Conservation (phyloP, 2,888 invertebrate genomes). For the Chelonus formosanus region DNA sequence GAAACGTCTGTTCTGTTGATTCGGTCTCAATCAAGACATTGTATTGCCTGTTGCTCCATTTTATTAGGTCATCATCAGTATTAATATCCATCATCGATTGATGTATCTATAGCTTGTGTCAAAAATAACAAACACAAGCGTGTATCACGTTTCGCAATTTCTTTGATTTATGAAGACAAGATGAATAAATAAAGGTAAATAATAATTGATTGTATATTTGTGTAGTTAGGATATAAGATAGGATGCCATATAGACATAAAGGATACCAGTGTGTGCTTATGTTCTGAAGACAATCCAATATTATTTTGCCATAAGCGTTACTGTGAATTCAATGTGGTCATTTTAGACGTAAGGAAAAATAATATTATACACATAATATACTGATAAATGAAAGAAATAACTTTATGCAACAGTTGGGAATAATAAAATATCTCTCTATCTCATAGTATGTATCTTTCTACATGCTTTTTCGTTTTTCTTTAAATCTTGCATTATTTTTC, state of each 20-base stretch:
- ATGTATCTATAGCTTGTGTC: neutral
- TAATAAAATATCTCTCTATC: slow-evolving; percentile 35
- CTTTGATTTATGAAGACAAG: too few species aligned
- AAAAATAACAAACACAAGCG: slow-evolving; percentile 1
- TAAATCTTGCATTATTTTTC: neutral
- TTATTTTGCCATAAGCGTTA: too few species aligned
- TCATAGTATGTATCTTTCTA: slow-evolving; percentile 24
- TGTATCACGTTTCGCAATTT: too few species aligned
- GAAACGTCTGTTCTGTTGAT: slow-evolving; percentile 9
- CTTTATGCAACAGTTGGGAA: slow-evolving; percentile 45
- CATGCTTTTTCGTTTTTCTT: slow-evolving; percentile 12
- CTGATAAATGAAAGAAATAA: slow-evolving; percentile 7
- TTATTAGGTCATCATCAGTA: slow-evolving; percentile 35
- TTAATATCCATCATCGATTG: slow-evolving; percentile 1
- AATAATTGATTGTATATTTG: too few species aligned
- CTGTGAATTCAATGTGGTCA: neutral
- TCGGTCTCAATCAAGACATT: slow-evolving; percentile 18
- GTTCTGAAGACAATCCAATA: too few species aligned
- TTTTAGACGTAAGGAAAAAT: neutral
- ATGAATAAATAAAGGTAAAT: too few species aligned
- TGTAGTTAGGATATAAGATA: too few species aligned
- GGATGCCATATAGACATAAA: too few species aligned
- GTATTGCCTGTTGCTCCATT: slow-evolving; percentile 44
- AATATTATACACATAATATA: neutral
- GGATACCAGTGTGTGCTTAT: too few species aligned